phyloP scores from a whole-genome alignment of 2,888 invertebrate species.

The Diplolepis rosae region DNA sequence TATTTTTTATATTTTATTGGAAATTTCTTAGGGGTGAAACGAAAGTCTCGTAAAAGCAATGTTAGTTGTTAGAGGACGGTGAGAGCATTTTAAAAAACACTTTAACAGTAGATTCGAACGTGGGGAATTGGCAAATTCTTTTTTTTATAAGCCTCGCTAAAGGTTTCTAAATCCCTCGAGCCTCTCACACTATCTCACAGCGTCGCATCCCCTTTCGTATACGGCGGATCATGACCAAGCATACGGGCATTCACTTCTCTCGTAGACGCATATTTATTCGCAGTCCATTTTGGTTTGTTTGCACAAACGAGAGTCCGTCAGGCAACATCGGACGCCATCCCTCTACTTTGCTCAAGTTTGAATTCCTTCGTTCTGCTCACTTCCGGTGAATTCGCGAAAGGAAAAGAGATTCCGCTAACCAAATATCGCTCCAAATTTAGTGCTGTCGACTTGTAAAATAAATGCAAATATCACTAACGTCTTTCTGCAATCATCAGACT shows the following conservation, averaged over 20 bases:
- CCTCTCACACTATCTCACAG: slow-evolving; percentile 47
- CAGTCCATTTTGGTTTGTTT: slow-evolving; percentile 73
- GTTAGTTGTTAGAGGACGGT: slow-evolving; percentile 5
- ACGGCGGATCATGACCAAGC: slow-evolving; percentile 72
- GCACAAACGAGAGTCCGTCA: slow-evolving; percentile 68
- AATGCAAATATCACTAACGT: slow-evolving; percentile 24
- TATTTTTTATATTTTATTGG: background rate
- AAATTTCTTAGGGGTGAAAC: background rate
- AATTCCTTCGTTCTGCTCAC: slow-evolving; percentile 60
- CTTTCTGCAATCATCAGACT: slow-evolving; percentile 8
- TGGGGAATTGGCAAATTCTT: slow-evolving; percentile 60
- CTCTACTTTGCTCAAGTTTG: slow-evolving; percentile 56
- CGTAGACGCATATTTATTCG: slow-evolving; percentile 72
- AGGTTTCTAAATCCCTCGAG: slow-evolving; percentile 67
- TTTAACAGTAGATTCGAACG: slow-evolving; percentile 47
- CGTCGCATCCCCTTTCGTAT: slow-evolving; percentile 53
- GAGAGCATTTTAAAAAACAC: slow-evolving; percentile 30
- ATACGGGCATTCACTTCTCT: slow-evolving; percentile 70
- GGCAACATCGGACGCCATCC: slow-evolving; percentile 50
- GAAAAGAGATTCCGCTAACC: slow-evolving; percentile 30
- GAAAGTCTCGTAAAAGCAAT: slow-evolving; percentile 8
- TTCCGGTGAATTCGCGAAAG: slow-evolving; percentile 38
- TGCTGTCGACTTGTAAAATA: slow-evolving; percentile 31
- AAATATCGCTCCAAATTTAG: slow-evolving; percentile 26
- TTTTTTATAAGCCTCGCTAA: slow-evolving; percentile 64